Percentiles rank a stretch among this genome's conserved stretches.
Conservation (phyloP, 35 echinoderm and acorn worm species). For the Heliocidaris erythrogramma region DNA sequence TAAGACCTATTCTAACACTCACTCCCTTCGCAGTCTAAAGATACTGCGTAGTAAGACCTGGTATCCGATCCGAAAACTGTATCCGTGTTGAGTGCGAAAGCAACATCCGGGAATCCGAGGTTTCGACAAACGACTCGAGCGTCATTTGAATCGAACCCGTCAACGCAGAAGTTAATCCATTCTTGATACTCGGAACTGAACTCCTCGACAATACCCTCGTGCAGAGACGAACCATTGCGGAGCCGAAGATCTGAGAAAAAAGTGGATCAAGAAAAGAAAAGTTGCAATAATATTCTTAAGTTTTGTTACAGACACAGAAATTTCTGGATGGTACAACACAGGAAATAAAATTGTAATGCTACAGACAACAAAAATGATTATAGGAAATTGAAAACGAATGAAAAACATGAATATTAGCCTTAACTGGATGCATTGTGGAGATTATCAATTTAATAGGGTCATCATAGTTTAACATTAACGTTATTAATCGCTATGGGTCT, state of each 20-base stretch:
- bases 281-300: not conserved
- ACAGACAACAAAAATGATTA: too few species aligned
- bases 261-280: not conserved
- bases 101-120: conserved; percentile 37
- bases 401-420: too few species aligned
- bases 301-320: too few species aligned
- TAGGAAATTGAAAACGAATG: too few species aligned
- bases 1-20: not conserved
- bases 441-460: too few species aligned
- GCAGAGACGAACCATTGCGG: not conserved
- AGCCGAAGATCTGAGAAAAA: conserved; percentile 25
- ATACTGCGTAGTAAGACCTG: conserved; percentile 25
- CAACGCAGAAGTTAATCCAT: conserved; percentile 46
- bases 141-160: conserved; percentile 7
- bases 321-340: too few species aligned
- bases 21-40: conserved; percentile 27
- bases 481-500: too few species aligned
- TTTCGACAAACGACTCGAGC: conserved; percentile 30
- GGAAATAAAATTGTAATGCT: too few species aligned
- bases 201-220: conserved; percentile 30
- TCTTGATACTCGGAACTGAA: not conserved
- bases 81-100: conserved; percentile 15
- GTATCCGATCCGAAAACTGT: conserved; percentile 27
- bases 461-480: too few species aligned
- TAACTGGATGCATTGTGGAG: too few species aligned